Evolutionary conservation across 1,140 invertebrate genomes (phyloP).

Genomic region (Ylistrum balloti): DNA sequence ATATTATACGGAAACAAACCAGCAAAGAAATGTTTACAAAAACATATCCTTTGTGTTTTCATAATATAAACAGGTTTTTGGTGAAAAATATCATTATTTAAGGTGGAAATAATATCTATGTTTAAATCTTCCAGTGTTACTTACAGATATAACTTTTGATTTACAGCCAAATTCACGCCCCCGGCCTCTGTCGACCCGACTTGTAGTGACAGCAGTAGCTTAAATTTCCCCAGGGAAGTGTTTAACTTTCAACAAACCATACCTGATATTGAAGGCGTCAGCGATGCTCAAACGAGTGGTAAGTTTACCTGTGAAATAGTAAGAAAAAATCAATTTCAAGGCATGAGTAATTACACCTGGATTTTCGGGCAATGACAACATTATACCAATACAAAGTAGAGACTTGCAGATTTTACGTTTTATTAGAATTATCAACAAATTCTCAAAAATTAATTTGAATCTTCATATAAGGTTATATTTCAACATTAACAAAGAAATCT

Average conservation of each 20-base stretch:
- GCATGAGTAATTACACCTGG: background rate
- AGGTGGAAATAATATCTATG: background rate
- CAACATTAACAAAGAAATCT: background rate
- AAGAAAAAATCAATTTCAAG: background rate
- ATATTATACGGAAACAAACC: too few species aligned
- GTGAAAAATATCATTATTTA: background rate
- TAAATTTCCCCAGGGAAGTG: conserved; percentile 20
- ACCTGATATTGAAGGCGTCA: background rate
- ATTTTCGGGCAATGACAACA: too few species aligned
- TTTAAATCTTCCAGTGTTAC: background rate
- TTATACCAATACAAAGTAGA: too few species aligned
- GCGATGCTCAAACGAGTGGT: background rate
- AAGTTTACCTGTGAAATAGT: background rate
- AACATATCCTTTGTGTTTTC: too few species aligned
- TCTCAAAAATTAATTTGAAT: too few species aligned
- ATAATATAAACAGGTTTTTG: too few species aligned
- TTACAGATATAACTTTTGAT: background rate
- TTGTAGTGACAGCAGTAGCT: background rate
- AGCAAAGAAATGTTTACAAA: too few species aligned
- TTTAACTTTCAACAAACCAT: background rate
- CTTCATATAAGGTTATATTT: too few species aligned
- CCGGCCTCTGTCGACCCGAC: background rate
- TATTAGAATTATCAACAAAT: too few species aligned
- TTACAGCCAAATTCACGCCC: conserved; percentile 4
- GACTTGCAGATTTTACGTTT: too few species aligned